Percentiles rank a stretch among this genome's conserved stretches.
phyloP scores from a whole-genome alignment of 1,140 invertebrate genomes.

The Bilobella aurantiaca region DNA sequence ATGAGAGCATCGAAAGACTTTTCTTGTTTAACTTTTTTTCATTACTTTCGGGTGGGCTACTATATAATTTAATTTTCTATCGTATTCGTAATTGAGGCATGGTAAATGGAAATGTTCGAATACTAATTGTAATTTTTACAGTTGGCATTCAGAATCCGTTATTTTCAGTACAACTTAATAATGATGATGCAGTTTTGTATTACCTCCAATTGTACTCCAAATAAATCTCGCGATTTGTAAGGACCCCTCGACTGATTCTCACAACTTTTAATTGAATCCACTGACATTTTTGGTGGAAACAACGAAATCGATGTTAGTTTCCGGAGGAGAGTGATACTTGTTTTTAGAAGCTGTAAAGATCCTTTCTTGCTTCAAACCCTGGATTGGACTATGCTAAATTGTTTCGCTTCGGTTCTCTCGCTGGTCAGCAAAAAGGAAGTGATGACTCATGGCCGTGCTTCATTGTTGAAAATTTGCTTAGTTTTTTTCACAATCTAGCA shows the following conservation, averaged over 20 bases:
- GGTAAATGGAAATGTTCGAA: no score
- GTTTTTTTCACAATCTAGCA: background rate
- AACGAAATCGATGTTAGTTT: background rate
- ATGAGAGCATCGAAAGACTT: no score
- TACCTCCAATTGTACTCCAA: conserved; percentile 34
- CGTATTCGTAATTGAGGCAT: no score
- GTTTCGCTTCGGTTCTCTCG: background rate
- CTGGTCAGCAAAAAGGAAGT: background rate
- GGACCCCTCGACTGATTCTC: conserved; percentile 25
- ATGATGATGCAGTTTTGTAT: background rate
- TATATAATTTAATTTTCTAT: no score
- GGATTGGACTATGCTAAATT: background rate
- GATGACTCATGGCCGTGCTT: background rate
- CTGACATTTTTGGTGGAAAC: background rate
- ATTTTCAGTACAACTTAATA: background rate
- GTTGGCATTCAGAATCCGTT: background rate
- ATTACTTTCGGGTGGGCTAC: no score
- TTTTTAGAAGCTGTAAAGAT: background rate
- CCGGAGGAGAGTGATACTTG: background rate
- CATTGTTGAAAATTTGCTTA: background rate
- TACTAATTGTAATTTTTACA: background rate
- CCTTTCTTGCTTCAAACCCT: background rate
- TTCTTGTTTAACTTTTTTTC: no score
- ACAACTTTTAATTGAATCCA: conserved; percentile 25
- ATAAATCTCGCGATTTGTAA: conserved; percentile 32